Conservation (phyloP, 2,113 vertebrate species). For the Brachypteracias leptosomus region DNA sequence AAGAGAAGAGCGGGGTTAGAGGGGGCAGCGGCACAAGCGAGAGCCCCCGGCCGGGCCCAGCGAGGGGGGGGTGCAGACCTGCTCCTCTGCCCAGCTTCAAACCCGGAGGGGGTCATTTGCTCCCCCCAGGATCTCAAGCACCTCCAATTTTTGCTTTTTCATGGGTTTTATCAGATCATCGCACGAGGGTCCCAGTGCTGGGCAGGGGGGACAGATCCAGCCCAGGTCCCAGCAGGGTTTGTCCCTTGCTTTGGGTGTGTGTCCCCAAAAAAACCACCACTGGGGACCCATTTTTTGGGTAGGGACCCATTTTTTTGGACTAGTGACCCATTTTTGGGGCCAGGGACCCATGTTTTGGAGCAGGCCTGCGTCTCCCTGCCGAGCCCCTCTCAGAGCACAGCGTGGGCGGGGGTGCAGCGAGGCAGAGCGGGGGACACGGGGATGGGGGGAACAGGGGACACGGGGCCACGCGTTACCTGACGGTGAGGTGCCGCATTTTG, state of each 20-base stretch:
- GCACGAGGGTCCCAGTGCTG: fast-evolving
- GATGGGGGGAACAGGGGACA: background rate
- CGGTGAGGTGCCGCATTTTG: constrained; percentile 77
- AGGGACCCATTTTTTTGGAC: no score
- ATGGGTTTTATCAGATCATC: background rate
- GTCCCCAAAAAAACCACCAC: background rate
- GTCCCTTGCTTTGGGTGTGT: background rate
- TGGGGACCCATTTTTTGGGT: no score
- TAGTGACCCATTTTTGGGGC: background rate
- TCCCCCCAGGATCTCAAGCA: background rate
- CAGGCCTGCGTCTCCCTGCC: background rate
- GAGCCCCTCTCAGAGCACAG: background rate
- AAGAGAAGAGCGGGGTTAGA: constrained; percentile 68
- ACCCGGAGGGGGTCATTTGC: background rate
- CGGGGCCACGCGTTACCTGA: constrained; percentile 74
- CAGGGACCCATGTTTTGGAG: background rate
- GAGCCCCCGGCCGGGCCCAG: background rate
- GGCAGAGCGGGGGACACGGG: background rate
- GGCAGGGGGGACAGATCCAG: background rate
- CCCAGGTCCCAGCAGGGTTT: background rate
- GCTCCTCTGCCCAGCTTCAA: background rate
- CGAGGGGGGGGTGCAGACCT: background rate
- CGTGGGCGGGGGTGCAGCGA: background rate
- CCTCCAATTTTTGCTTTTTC: background rate
- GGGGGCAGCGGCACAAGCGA: constrained; percentile 3